A percentile compares a stretch with the other conserved stretches of the same genome.
phyloP scores from a whole-genome alignment of 2,797 vertebrate genomes.

The Psittacula echo region DNA sequence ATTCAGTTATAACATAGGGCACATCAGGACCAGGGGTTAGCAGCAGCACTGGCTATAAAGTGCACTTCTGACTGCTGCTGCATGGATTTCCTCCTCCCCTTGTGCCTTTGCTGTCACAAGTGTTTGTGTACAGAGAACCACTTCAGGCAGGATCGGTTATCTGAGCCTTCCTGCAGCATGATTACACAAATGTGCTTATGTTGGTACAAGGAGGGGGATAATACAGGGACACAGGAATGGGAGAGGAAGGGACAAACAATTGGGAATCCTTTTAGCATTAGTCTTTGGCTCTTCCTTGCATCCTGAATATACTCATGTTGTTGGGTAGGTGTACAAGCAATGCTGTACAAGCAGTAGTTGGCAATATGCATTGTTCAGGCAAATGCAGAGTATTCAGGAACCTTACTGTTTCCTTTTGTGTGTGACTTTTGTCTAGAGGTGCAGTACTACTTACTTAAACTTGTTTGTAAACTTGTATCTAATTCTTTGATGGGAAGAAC shows the following conservation, averaged over 20 bases:
- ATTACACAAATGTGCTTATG: neutral
- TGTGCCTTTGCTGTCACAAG: accelerated
- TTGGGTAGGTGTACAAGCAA: neutral
- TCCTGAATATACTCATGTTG: neutral
- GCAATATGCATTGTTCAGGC: neutral
- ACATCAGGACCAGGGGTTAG: neutral
- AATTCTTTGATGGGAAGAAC: neutral
- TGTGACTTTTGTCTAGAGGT: neutral
- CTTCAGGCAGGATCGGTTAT: neutral
- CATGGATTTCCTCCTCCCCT: neutral
- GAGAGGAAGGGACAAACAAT: accelerated
- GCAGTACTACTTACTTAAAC: neutral
- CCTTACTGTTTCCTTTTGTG: neutral
- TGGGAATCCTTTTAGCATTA: neutral
- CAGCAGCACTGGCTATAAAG: neutral
- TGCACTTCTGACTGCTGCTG: neutral
- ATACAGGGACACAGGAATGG: neutral
- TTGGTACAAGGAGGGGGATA: neutral
- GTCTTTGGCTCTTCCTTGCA: neutral
- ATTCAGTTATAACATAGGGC: accelerated
- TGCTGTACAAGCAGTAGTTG: neutral
- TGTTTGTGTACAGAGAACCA: neutral
- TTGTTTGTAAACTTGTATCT: neutral
- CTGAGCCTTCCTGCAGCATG: neutral
- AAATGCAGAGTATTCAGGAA: neutral